Evolutionary conservation across 2,113 vertebrate species (phyloP).

Genomic region (Cebidichthys violaceus): DNA sequence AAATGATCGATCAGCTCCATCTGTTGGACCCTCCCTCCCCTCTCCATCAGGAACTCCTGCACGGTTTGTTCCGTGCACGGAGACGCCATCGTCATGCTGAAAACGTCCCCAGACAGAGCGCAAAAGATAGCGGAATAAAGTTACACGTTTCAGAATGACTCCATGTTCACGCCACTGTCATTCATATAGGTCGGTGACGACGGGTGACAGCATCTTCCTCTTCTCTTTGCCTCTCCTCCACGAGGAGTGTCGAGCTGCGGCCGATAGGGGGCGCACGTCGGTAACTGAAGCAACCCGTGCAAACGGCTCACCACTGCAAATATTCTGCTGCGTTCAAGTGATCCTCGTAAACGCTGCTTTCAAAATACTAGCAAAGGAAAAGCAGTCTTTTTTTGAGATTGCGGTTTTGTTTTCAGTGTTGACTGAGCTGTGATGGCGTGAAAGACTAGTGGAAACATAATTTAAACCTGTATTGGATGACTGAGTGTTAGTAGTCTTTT

Average conservation of each 20-base stretch:
- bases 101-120: background rate
- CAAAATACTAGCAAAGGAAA: background rate
- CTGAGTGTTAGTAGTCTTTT: background rate
- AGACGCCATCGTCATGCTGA: conserved; percentile 70
- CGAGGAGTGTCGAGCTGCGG: conserved; percentile 32
- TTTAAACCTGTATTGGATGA: too few relatives aligned
- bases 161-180: conserved; percentile 35
- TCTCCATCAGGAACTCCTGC: conserved; percentile 84
- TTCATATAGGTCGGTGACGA: conserved; percentile 24
- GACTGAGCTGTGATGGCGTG: background rate
- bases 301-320: background rate
- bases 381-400: background rate
- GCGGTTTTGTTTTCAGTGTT: background rate
- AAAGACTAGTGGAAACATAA: background rate
- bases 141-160: conserved; percentile 26
- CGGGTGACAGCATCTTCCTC: conserved; percentile 70
- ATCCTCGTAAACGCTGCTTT: background rate
- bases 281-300: conserved; percentile 22
- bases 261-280: conserved; percentile 74
- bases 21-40: conserved; percentile 87
- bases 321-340: conserved; percentile 17
- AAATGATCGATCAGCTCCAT: conserved; percentile 90
- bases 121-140: background rate
- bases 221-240: conserved; percentile 53
- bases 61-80: conserved; percentile 82